These are phyloP conservation scores for Volucella bombylans DNA, from an alignment of 2,888 invertebrate genomes.

Conservation along the genomic window DNA sequence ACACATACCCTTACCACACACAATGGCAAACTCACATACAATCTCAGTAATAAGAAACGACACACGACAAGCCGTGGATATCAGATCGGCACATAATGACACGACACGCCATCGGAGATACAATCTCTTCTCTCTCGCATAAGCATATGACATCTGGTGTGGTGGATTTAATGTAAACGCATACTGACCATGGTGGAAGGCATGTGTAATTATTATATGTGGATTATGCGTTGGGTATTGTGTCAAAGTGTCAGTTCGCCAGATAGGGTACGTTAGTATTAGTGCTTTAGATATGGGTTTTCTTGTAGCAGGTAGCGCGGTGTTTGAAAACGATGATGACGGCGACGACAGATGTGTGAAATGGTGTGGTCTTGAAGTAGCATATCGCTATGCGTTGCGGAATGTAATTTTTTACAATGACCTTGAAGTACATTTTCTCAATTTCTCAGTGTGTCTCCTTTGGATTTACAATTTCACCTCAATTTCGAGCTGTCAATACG, in stretches of 20 bases:
- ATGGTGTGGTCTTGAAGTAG: slow-evolving; percentile 48
- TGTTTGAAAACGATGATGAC: not conserved
- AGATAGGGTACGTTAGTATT: not conserved
- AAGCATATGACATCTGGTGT: slow-evolving; percentile 66
- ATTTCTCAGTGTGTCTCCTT: slow-evolving; percentile 47
- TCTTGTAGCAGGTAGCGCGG: slow-evolving; percentile 43
- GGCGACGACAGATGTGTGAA: slow-evolving; percentile 52
- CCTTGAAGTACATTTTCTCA: slow-evolving; percentile 72
- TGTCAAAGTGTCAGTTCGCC: not conserved
- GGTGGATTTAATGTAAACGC: slow-evolving; percentile 55
- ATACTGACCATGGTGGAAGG: slow-evolving; percentile 22
- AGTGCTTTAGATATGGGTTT: slow-evolving; percentile 15
- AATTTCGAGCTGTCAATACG: not conserved
- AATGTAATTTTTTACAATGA: slow-evolving; percentile 75
- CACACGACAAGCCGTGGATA: slow-evolving; percentile 27
- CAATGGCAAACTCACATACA: slow-evolving; percentile 10
- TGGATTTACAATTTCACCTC: slow-evolving; percentile 46
- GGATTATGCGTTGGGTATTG: too few relatives aligned
- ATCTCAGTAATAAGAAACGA: not conserved
- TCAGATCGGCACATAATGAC: slow-evolving; percentile 5
- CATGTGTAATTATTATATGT: slow-evolving; percentile 29
- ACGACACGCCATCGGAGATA: slow-evolving; percentile 3
- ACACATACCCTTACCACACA: slow-evolving; percentile 22
- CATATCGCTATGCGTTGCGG: slow-evolving; percentile 67
- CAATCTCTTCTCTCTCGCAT: slow-evolving; percentile 33